Base-by-base conservation (phyloP, 1,140 invertebrate species). In the Micrasema minimum region DNA sequence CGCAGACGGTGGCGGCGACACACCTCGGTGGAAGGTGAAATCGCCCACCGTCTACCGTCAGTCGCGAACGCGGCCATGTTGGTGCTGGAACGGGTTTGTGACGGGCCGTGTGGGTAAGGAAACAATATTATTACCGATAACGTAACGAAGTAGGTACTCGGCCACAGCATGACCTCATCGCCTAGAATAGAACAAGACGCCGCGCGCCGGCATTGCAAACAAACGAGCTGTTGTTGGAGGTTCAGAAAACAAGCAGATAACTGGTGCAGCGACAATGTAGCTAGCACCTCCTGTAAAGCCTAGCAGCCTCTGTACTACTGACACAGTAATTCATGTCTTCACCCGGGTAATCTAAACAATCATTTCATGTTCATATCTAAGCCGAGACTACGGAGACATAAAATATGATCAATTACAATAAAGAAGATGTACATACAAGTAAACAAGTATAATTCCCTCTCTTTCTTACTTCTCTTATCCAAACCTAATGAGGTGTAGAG, bases 81-180 rank as follows among this genome's bases (percentile, higher is more conserved):
- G 31, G 35, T 43, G n/a, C n/a, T 22, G 38, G 41, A 62, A 62
- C 57, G 18, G 57, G 57, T 62, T 45, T 22, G 18, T 16, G 22
- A 38, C 38, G 20, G 37, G 31, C 41, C 23, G 57, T 62, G 57
- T 62, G 57, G 57, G 57, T 45, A 20, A 62, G 35, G 23, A 38
- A 62, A n/a, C n/a, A n/a, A n/a, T n/a, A 62, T 23, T 62, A 62
- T 62, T 62, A 62, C 57, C 57, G 45, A 62, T 62, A 41, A 62
- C 37, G 57, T 62, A 62, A 62, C 57, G 20, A 38, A 43, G 41
- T 62, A 45, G 57, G 57, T 62, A 18, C 45, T 18, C 14, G 57
- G 20, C 37, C n/a, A 16, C 11, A 38, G 7, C 57, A 43, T 62
- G 57, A 62, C 57, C 41, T 62, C 57, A 62, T 23, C 57, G 38